phyloP scores from a whole-genome alignment of 2,888 invertebrate species.

The Chelonus formosanus region DNA sequence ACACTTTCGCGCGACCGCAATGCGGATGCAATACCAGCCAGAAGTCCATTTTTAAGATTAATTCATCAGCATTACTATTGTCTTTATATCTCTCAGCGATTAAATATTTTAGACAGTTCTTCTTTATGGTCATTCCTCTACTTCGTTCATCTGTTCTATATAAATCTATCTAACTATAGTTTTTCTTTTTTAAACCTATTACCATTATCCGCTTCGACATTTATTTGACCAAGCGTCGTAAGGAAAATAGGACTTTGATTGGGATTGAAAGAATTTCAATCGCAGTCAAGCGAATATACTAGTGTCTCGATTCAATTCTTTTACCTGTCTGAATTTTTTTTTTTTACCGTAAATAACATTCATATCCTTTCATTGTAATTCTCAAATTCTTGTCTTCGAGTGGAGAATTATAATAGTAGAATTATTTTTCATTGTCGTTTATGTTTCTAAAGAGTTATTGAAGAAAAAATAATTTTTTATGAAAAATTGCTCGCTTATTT shows the following conservation, averaged over 20 bases:
- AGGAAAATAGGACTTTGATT: slow-evolving; percentile 61
- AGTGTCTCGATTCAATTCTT: slow-evolving; percentile 14
- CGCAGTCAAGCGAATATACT: slow-evolving; percentile 39
- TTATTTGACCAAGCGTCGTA: slow-evolving; percentile 29
- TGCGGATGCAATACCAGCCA: slow-evolving; percentile 46
- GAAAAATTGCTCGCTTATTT: too few relatives aligned
- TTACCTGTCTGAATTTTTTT: slow-evolving; percentile 14
- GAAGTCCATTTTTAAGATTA: slow-evolving; percentile 29
- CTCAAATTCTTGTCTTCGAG: too few relatives aligned
- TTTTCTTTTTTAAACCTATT: slow-evolving; percentile 7
- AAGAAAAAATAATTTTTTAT: too few relatives aligned
- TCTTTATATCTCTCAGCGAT: slow-evolving; percentile 9
- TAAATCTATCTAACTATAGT: not conserved
- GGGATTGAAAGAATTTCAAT: slow-evolving; percentile 60
- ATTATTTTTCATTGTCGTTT: too few relatives aligned
- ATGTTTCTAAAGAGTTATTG: too few relatives aligned
- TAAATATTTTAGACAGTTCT: slow-evolving; percentile 3
- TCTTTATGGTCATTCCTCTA: slow-evolving; percentile 10
- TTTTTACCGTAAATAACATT: slow-evolving; percentile 58
- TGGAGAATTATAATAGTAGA: too few relatives aligned
- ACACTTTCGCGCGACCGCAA: slow-evolving; percentile 48
- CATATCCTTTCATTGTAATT: slow-evolving; percentile 34
- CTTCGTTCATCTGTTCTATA: slow-evolving; percentile 1
- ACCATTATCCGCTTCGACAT: slow-evolving; percentile 9
- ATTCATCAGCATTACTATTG: slow-evolving; percentile 34